A percentile compares a stretch with the other conserved stretches of the same genome.
phyloP scores from a whole-genome alignment of 1,140 invertebrate genomes.

The Megalopta genalis region DNA sequence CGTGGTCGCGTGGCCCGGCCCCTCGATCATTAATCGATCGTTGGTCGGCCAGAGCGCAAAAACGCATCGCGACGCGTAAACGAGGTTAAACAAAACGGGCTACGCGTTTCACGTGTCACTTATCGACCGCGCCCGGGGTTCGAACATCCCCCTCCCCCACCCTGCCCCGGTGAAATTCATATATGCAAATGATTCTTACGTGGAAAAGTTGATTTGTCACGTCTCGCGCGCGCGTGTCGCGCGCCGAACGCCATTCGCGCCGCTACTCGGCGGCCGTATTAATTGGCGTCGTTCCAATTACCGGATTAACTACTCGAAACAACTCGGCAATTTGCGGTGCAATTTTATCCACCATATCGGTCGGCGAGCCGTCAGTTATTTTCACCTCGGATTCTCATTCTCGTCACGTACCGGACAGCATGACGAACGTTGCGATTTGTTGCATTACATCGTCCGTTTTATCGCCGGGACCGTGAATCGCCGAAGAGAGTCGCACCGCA shows the following conservation, averaged over 20 bases:
- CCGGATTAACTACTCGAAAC: slow-evolving; percentile 43
- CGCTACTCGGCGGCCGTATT: slow-evolving; percentile 3
- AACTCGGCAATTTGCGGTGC: slow-evolving; percentile 38
- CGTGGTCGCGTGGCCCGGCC: too few species aligned
- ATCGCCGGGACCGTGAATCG: slow-evolving; percentile 16
- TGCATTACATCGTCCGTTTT: slow-evolving; percentile 36
- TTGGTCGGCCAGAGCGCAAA: too few species aligned
- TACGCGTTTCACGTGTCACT: too few species aligned
- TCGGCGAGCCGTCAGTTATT: slow-evolving; percentile 26
- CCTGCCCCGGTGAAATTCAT: background rate
- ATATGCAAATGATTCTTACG: slow-evolving; percentile 10
- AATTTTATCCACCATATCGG: slow-evolving; percentile 45
- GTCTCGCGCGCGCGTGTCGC: too few species aligned
- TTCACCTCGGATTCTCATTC: slow-evolving; percentile 45
- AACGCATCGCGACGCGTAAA: too few species aligned
- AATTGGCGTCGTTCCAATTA: slow-evolving; percentile 46
- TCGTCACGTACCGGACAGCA: slow-evolving; percentile 50
- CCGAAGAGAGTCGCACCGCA: slow-evolving; percentile 12
- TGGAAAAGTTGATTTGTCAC: slow-evolving; percentile 19
- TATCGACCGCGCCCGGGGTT: too few species aligned
- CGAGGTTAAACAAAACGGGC: too few species aligned
- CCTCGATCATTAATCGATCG: too few species aligned
- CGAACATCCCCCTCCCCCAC: background rate
- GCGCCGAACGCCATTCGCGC: slow-evolving; percentile 7
- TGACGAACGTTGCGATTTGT: slow-evolving; percentile 48